phyloP scores from a whole-genome alignment of 2,888 invertebrate species.

The Catotricha subobsoleta region DNA sequence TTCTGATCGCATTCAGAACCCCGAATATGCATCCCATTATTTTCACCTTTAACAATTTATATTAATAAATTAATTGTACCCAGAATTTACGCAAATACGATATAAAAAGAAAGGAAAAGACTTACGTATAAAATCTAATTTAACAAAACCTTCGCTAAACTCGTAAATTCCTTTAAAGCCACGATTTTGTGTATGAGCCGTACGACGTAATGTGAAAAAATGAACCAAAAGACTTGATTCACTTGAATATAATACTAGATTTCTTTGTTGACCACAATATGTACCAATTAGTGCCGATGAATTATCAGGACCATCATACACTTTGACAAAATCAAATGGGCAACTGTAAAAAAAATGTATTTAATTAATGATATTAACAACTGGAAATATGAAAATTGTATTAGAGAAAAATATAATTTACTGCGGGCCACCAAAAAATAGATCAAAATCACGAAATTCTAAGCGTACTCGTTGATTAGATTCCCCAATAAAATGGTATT shows the following conservation, averaged over 20 bases:
- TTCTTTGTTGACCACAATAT: slow-evolving; percentile 93
- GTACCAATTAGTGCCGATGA: slow-evolving; percentile 82
- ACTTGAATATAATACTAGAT: slow-evolving; percentile 88
- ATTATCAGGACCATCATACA: slow-evolving; percentile 87
- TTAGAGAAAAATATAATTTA: too few relatives aligned
- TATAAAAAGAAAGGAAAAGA: slow-evolving; percentile 12
- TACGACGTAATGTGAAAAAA: slow-evolving; percentile 78
- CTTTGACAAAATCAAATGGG: slow-evolving; percentile 94
- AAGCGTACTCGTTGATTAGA: slow-evolving; percentile 81
- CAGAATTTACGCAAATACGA: not conserved
- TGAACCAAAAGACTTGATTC: slow-evolving; percentile 77
- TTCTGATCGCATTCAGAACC: slow-evolving; percentile 98
- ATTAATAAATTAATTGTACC: slow-evolving; percentile 8
- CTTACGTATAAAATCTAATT: slow-evolving; percentile 64
- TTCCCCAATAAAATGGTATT: slow-evolving; percentile 81
- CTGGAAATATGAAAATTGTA: too few relatives aligned
- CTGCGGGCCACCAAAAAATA: slow-evolving; percentile 98
- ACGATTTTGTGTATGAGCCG: slow-evolving; percentile 88
- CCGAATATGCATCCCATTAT: slow-evolving; percentile 85
- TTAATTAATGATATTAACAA: too few relatives aligned
- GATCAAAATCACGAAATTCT: slow-evolving; percentile 94
- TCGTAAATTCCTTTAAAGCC: slow-evolving; percentile 98
- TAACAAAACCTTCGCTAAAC: slow-evolving; percentile 96
- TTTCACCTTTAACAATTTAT: slow-evolving; percentile 72
- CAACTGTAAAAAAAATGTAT: slow-evolving; percentile 73